These are phyloP conservation scores for Malurus cyaneus DNA, from an alignment of 2,113 vertebrate genomes.

Conservation along the genomic window DNA sequence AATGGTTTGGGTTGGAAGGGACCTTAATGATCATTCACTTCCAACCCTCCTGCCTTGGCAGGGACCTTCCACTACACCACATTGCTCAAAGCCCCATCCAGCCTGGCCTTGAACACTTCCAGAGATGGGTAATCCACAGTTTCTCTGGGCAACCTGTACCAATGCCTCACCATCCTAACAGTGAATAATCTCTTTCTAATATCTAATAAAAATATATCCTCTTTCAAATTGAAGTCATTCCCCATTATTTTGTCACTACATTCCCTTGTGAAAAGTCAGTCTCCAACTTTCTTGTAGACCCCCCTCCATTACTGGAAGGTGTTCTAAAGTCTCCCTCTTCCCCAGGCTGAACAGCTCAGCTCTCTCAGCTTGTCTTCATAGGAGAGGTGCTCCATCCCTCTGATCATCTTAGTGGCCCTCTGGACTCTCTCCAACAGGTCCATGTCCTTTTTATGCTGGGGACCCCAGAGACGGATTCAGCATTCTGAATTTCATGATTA, in stretches of 20 bases:
- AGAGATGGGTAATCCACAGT: rapidly evolving
- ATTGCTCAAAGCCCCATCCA: background rate
- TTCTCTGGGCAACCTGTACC: background rate
- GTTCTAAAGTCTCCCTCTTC: background rate
- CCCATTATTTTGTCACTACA: background rate
- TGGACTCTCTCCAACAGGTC: background rate
- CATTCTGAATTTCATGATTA: background rate
- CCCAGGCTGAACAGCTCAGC: background rate
- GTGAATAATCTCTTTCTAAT: background rate
- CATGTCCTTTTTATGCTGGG: background rate
- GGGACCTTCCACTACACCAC: background rate
- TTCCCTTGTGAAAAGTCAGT: background rate
- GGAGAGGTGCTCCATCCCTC: background rate
- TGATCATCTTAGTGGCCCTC: background rate
- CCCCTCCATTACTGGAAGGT: background rate
- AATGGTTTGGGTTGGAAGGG: background rate
- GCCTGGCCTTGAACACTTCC: background rate
- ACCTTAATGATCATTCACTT: background rate
- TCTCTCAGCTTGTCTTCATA: background rate
- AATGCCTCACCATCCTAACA: background rate
- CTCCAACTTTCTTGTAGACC: background rate
- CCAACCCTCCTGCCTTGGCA: rapidly evolving
- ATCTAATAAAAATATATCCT: background rate
- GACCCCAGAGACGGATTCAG: background rate
- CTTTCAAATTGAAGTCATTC: background rate